Percentiles rank a stretch among this genome's conserved stretches.
These are phyloP conservation scores for Cydia fagiglandana DNA, from an alignment of 1,140 invertebrate species.

Conservation along the genomic window DNA sequence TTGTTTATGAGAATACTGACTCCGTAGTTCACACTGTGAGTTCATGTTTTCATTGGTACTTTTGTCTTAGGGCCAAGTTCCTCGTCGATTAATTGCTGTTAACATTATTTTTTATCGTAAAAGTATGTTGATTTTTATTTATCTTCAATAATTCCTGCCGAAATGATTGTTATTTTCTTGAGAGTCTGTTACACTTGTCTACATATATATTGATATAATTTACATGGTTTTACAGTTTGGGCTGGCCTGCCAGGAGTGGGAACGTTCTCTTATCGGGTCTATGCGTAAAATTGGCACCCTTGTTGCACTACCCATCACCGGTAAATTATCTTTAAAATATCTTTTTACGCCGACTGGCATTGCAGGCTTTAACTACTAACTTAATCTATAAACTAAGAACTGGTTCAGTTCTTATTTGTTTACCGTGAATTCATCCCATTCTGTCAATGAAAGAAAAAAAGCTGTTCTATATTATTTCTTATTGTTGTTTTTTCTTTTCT, in stretches of 20 bases:
- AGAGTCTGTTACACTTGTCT: too few species aligned
- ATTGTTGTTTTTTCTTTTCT: not conserved
- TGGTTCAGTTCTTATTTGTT: too few species aligned
- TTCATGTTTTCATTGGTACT: not conserved
- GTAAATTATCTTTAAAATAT: not conserved
- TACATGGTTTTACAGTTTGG: slow-evolving; percentile 43
- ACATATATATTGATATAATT: not conserved
- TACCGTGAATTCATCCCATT: too few species aligned
- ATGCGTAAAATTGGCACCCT: slow-evolving; percentile 53
- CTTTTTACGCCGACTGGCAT: too few species aligned
- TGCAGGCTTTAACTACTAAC: too few species aligned
- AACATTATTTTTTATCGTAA: not conserved
- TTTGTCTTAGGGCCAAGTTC: too few species aligned
- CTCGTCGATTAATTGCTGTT: not conserved
- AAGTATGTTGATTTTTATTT: not conserved
- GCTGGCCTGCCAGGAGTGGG: slow-evolving; percentile 59
- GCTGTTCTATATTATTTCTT: not conserved
- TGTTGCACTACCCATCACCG: slow-evolving; percentile 81
- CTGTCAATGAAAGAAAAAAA: not conserved
- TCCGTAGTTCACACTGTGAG: slow-evolving; percentile 22
- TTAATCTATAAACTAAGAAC: too few species aligned
- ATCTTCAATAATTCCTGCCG: not conserved
- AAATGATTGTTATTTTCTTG: not conserved
- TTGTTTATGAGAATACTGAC: slow-evolving; percentile 32
- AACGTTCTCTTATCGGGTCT: slow-evolving; percentile 50